phyloP scores from a whole-genome alignment of 1,140 invertebrate species.

The Dinoponera quadriceps region DNA sequence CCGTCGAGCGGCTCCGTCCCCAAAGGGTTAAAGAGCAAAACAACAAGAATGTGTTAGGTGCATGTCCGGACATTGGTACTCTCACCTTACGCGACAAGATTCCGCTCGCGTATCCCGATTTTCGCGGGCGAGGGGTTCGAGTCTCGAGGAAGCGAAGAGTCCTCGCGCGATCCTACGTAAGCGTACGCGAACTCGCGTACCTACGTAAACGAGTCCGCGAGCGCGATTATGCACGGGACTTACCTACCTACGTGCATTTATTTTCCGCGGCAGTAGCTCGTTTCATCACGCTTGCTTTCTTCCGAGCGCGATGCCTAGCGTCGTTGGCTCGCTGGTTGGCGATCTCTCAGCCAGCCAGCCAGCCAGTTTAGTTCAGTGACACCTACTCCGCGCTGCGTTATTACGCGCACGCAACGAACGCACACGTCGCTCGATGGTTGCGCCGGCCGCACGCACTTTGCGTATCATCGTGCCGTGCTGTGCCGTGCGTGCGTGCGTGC shows the following conservation, averaged over 20 bases:
- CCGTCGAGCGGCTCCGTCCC: too few species aligned
- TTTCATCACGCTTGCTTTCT: slow-evolving; percentile 70
- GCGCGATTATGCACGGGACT: slow-evolving; percentile 41
- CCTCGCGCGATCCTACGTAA: not conserved
- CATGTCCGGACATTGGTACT: too few species aligned
- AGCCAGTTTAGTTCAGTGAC: slow-evolving; percentile 70
- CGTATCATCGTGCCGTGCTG: slow-evolving; percentile 35
- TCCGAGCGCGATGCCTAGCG: slow-evolving; percentile 39
- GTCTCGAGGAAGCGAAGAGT: not conserved
- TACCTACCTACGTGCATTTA: slow-evolving; percentile 41
- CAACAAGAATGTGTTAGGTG: too few species aligned
- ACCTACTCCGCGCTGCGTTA: slow-evolving; percentile 57
- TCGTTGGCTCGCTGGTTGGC: slow-evolving; percentile 20
- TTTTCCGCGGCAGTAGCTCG: slow-evolving; percentile 55
- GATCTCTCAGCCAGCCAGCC: not conserved
- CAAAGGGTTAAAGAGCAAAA: too few species aligned
- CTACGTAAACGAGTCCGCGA: slow-evolving; percentile 14
- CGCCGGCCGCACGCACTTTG: slow-evolving; percentile 41
- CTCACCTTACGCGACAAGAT: not conserved
- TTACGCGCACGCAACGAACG: slow-evolving; percentile 62
- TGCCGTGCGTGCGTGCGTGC: slow-evolving; percentile 2
- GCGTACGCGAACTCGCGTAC: not conserved
- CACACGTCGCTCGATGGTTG: not conserved
- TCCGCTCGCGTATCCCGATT: not conserved
- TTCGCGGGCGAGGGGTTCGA: not conserved